These are phyloP conservation scores for Stenolophus ochropezus DNA, from an alignment of 2,888 invertebrate species.

Conservation along the genomic window DNA sequence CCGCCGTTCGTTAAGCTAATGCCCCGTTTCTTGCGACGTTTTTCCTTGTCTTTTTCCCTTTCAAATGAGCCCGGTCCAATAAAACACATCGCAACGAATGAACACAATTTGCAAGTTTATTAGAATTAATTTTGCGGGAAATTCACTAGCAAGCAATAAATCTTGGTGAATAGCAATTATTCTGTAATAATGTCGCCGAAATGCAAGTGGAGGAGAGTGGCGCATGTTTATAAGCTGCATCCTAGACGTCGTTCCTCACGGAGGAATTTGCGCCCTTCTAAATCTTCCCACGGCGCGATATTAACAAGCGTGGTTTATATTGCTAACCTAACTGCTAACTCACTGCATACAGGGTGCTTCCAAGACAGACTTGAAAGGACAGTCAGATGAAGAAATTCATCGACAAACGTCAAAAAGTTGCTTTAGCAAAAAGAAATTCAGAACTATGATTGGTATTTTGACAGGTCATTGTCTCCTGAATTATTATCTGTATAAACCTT, in stretches of 20 bases:
- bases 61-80: conserved; percentile 33
- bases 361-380: too few species aligned
- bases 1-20: conserved; percentile 28
- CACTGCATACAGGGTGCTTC: too few species aligned
- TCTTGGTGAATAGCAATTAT: conserved; percentile 54
- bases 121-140: conserved; percentile 53
- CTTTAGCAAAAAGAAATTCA: too few species aligned
- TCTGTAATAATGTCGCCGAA: conserved; percentile 45
- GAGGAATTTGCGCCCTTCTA: not conserved
- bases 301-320: not conserved
- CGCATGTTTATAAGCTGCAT: conserved; percentile 32
- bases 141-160: conserved; percentile 43
- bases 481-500: too few species aligned
- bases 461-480: too few species aligned
- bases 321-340: too few species aligned
- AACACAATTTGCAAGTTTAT: conserved; percentile 53
- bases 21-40: conserved; percentile 9
- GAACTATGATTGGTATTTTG: too few species aligned
- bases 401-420: too few species aligned
- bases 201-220: conserved; percentile 8
- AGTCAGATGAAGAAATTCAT: too few species aligned
- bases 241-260: not conserved
- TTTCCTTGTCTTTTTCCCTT: conserved; percentile 23
- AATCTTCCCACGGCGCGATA: not conserved
- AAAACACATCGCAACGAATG: conserved; percentile 50